Evolutionary conservation across 1,140 invertebrate species (phyloP), one percentile per base, ranked within the genome.

Genomic region (Drosophila ercepeae): DNA sequence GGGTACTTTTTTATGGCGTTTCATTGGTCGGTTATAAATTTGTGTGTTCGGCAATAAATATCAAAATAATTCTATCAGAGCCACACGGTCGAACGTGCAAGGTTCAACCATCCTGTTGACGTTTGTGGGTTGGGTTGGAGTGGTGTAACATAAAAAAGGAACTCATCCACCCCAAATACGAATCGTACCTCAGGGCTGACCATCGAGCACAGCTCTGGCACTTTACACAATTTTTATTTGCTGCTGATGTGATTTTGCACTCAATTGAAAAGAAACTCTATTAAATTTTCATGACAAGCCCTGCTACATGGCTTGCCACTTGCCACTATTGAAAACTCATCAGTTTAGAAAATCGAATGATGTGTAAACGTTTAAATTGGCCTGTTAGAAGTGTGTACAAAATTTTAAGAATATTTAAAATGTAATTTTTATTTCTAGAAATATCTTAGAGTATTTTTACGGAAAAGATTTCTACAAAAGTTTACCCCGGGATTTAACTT

Each of bases 241-340:
- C 36, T 55, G 55, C 48, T 75, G 83, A 88, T 88, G 82, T 88
- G 82, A 88, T 88, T 88, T 88, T 88, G 82, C 82, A 88, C 82
- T 88, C 82, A 88, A 88, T 88, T 88, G 83, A 65, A 82, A 75
- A 78, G 64, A 76, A 78, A 75, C 57, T 78, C 86, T 82, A 88
- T 88, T 88, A 88, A 88, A 78, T 45, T 82, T 88, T 88, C 82
- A 88, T 88, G 82, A 48, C 34, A 21, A 77, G 76, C 46, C 41
- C 70, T 39, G 71, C 29, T 61, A 88, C 79, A 83, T 32, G 65
- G 75, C 63, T 64, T 78, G 61, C 53, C 63, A 83, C 78, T 78
- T 63, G 19, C 19, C 63, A 23, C 54, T 34, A 73, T 34, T 42
- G 51, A 25, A 53, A 54, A 63, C 29, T 48, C 45, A 27, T 23